These are phyloP conservation scores for Paedocypris sp. DNA, from an alignment of 2,113 vertebrate genomes.

Conservation along the genomic window DNA sequence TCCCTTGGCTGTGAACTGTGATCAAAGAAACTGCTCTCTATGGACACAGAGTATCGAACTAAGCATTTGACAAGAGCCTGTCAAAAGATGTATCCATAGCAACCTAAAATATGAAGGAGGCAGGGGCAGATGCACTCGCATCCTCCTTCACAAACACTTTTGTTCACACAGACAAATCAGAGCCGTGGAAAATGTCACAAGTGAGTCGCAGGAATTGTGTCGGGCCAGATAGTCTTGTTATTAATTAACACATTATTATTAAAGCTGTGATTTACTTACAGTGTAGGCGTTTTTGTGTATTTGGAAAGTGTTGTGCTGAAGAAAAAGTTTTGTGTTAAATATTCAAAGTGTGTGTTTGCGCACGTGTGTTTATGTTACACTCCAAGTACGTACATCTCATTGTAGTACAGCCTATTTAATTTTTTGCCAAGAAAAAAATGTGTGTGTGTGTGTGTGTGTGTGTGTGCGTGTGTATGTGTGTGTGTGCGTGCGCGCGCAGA, in stretches of 20 bases:
- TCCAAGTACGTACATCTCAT: no score
- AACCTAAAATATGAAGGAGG: constrained; percentile 31
- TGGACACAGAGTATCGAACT: constrained; percentile 36
- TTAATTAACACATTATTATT: constrained; percentile 26
- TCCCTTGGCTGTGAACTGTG: constrained; percentile 28
- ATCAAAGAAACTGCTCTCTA: constrained; percentile 38
- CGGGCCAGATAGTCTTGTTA: constrained; percentile 18
- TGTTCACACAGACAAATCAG: constrained; percentile 22
- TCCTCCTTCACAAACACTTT: constrained; percentile 7
- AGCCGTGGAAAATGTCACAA: constrained; percentile 29
- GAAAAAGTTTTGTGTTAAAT: no score
- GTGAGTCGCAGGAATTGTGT: constrained; percentile 18
- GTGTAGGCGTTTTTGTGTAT: neutral
- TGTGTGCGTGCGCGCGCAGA: no score
- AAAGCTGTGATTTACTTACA: constrained; percentile 3
- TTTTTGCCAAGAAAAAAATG: no score
- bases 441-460: no score
- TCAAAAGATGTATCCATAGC: constrained; percentile 41
- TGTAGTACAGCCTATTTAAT: no score
- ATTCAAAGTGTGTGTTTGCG: no score
- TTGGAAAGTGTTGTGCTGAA: neutral
- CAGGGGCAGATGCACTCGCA: neutral
- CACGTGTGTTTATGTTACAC: no score
- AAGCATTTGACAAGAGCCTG: constrained; percentile 37
- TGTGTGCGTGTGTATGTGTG: no score